Base-by-base conservation (phyloP, 2,113 vertebrate genomes). In the Gnathochromis pfefferi region DNA sequence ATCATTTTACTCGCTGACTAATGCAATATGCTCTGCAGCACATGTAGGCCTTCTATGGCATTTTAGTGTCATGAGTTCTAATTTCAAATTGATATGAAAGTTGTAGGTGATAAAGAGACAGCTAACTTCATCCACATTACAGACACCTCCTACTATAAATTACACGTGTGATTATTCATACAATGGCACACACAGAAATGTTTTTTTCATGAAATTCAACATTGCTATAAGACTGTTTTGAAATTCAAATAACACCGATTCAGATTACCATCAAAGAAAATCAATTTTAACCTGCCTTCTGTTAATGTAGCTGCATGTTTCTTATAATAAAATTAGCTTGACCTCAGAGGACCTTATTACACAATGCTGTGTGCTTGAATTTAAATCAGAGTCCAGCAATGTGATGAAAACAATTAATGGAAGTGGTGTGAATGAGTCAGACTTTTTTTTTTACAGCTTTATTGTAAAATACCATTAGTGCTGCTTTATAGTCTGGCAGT, bases 161-260 rank as follows among this genome's bases (percentile, higher is more conserved):
- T 17, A 79, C 57, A 51, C 8, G 65, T 51, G 87, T 86, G 88
- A 93, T 93, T 94, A 90, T 93, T 90, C 86, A 81, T 58, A 19
- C 70, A 47, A 83, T 85, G 91, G 90, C 91, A 90, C 9, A 35
- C 79, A 45, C 73, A 68, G 35, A 89, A 86, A 91, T 94, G 91
- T 90, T 40, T 57, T 35, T 91, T 85, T 87, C 63, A 89, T 82
- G 88, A 75, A 58, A 85, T 86, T 84, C 35, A 65, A 23, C 63
- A 78, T n/a, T 78, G 7, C 10, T 8, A 51, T 33, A 78, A 78
- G 73, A 51, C 28, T 9, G 70, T 31, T 75, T 28, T 49, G 23
- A 75, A 75, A 75, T 5, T 28, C 40, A 75, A 12, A 47, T 19
- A 49, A 75, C 16, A 47, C 16, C 0, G 4, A 31, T 49, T 78